Percentiles rank a stretch among this genome's conserved stretches.
Evolutionary conservation across 2,113 vertebrate species (phyloP).

Genomic region (Leptobrachium leishanense): DNA sequence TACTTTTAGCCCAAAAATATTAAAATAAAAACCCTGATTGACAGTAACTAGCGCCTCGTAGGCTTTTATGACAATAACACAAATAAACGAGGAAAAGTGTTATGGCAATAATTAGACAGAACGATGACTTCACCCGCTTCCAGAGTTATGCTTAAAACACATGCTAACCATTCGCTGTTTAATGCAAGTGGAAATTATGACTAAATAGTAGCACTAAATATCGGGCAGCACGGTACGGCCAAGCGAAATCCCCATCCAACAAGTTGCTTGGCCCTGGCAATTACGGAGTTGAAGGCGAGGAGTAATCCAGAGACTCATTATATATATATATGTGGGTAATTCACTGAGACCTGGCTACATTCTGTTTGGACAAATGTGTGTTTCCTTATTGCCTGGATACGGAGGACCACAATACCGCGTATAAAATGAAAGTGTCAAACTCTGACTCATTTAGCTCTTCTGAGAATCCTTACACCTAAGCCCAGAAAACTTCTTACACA

Average conservation of each 20-base stretch:
- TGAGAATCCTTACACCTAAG: neutral
- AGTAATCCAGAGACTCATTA: neutral
- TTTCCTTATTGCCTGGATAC: neutral
- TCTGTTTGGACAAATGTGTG: no score
- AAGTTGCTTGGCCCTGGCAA: neutral
- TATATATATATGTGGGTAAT: no score
- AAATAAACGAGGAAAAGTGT: neutral
- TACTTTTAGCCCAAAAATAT: neutral
- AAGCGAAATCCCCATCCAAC: conserved; percentile 4
- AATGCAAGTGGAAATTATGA: conserved; percentile 69
- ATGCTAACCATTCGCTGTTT: conserved; percentile 59
- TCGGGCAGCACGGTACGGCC: conserved; percentile 1
- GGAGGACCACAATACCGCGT: neutral
- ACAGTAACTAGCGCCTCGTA: neutral
- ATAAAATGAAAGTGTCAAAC: neutral
- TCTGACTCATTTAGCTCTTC: neutral
- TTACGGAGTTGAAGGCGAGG: neutral
- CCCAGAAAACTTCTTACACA: neutral
- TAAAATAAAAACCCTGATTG: neutral
- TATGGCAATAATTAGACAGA: conserved; percentile 15
- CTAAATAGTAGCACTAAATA: conserved; percentile 37
- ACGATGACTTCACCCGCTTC: conserved; percentile 62
- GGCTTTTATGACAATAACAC: neutral
- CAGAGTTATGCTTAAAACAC: conserved; percentile 62
- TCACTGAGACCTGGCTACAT: neutral